Evolutionary conservation across 2,113 vertebrate species (phyloP).

Genomic region (Lutjanus erythropterus): DNA sequence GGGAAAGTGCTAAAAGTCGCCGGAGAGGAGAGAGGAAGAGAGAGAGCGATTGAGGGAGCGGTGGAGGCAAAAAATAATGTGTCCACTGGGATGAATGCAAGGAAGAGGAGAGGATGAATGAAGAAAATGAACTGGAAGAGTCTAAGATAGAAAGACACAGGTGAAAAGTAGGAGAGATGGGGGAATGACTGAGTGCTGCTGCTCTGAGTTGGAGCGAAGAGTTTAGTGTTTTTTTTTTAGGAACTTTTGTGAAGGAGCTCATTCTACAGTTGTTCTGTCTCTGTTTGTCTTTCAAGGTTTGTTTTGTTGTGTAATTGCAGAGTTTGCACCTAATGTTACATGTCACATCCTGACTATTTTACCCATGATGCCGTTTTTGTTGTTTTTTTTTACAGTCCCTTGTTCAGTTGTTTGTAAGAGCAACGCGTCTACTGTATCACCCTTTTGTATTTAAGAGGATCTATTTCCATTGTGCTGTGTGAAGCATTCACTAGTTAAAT

Average conservation of each 20-base stretch:
- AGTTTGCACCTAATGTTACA: conserved; percentile 87
- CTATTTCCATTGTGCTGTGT: conserved; percentile 40
- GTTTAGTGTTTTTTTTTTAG: conserved; percentile 76
- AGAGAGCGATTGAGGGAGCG: conserved; percentile 4
- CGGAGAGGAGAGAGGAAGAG: conserved; percentile 53
- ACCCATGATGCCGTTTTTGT: conserved; percentile 58
- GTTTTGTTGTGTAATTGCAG: conserved; percentile 85
- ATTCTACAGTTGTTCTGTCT: conserved; percentile 73
- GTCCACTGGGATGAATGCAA: conserved; percentile 37
- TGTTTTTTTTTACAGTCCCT: conserved; percentile 51
- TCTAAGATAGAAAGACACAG: conserved; percentile 58
- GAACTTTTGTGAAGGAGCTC: conserved; percentile 84
- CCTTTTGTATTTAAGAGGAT: conserved; percentile 50
- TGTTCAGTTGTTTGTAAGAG: conserved; percentile 45
- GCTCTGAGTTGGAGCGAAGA: conserved; percentile 81
- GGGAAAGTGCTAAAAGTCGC: conserved; percentile 95
- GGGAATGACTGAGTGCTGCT: conserved; percentile 79
- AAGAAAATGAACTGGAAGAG: conserved; percentile 69
- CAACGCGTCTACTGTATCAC: conserved; percentile 68
- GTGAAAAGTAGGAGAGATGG: conserved; percentile 51
- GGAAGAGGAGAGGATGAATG: conserved; percentile 51
- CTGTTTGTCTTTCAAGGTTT: conserved; percentile 70
- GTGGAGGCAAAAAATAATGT: conserved; percentile 7
- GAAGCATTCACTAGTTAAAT: conserved; percentile 17
- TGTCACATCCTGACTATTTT: conserved; percentile 71